These are phyloP conservation scores for Hipparchia semele DNA, from an alignment of 2,888 invertebrate species.

Conservation along the genomic window DNA sequence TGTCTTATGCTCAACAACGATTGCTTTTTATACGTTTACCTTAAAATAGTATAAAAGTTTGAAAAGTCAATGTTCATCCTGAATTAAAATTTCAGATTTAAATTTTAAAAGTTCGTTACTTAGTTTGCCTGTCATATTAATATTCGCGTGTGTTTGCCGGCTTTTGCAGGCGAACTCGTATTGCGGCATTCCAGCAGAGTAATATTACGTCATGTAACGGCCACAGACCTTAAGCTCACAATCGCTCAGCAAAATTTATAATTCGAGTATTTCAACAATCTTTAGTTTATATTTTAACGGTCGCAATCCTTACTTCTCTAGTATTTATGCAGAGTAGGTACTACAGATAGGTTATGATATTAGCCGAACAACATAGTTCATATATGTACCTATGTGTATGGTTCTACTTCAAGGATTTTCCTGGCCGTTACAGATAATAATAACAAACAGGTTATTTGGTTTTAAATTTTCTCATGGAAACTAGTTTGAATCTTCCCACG, in stretches of 20 bases:
- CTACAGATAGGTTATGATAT: background rate
- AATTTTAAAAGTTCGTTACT: conserved; percentile 16
- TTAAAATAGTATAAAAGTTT: too few species aligned
- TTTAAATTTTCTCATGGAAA: background rate
- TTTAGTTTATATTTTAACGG: conserved; percentile 25
- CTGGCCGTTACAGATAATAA: background rate
- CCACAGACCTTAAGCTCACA: conserved; percentile 41
- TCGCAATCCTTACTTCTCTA: conserved; percentile 11
- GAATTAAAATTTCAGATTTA: conserved; percentile 1
- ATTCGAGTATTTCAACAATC: conserved; percentile 29
- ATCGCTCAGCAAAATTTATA: conserved; percentile 36
- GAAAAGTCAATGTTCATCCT: background rate
- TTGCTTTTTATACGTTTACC: too few species aligned
- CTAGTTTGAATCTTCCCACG: conserved; percentile 4
- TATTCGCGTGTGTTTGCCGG: conserved; percentile 46
- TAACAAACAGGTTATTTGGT: background rate
- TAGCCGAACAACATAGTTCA: background rate
- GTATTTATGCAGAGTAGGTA: background rate
- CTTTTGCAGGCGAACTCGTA: conserved; percentile 50
- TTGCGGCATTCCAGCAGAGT: conserved; percentile 52
- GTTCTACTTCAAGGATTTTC: background rate
- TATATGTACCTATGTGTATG: background rate
- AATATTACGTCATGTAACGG: conserved; percentile 55
- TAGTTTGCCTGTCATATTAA: conserved; percentile 28
- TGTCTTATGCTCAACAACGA: too few species aligned